Evolutionary conservation across 35 echinoderm and acorn worm genomes (phyloP).

Genomic region (Lytechinus pictus): DNA sequence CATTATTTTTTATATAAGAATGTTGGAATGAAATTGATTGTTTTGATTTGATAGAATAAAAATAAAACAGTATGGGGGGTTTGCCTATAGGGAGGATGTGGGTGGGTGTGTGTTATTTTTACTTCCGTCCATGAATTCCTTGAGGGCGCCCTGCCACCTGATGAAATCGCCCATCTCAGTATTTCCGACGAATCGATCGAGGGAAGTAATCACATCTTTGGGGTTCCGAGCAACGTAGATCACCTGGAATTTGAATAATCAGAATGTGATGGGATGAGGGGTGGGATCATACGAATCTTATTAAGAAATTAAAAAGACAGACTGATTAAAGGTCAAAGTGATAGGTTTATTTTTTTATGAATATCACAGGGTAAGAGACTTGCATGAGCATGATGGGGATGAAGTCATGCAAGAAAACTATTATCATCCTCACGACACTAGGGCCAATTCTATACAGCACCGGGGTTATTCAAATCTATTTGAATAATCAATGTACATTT

Average conservation of each 20-base stretch:
- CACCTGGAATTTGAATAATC: neutral
- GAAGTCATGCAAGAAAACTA: neutral
- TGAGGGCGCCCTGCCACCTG: slow-evolving; percentile 29
- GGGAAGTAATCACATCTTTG: slow-evolving; percentile 39
- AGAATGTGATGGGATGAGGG: neutral
- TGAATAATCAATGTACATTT: too few species aligned
- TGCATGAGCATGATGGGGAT: too few species aligned
- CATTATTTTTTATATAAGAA: too few species aligned
- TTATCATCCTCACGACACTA: neutral
- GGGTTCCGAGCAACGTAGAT: slow-evolving; percentile 41
- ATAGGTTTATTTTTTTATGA: neutral
- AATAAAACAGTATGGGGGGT: too few species aligned
- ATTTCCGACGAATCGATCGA: slow-evolving; percentile 9
- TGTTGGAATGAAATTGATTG: too few species aligned
- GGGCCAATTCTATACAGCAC: too few species aligned
- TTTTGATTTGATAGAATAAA: too few species aligned
- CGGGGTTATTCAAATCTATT: too few species aligned
- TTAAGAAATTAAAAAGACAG: neutral
- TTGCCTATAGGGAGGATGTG: too few species aligned
- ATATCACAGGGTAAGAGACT: too few species aligned
- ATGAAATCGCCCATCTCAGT: slow-evolving; percentile 33
- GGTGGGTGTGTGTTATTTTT: neutral
- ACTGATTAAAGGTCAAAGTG: neutral
- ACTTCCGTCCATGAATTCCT: slow-evolving; percentile 50
- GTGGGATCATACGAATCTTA: neutral